phyloP scores from a whole-genome alignment of 2,113 vertebrate genomes.

The Perca fluviatilis region DNA sequence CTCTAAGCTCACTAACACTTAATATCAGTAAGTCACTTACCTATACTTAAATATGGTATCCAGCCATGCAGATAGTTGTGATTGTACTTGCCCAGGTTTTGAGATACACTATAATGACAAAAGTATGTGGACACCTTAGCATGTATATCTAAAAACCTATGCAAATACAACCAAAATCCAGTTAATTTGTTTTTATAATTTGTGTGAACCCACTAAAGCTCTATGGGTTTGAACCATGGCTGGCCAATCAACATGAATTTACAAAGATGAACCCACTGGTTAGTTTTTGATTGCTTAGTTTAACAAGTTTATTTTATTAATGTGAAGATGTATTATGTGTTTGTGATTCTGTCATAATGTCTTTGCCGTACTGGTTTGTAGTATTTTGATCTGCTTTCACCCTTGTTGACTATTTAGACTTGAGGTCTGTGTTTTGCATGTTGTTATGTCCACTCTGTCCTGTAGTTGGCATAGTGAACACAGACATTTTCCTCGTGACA shows the following conservation, averaged over 20 bases:
- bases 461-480: slow-evolving; percentile 30
- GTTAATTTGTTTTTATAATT: not conserved
- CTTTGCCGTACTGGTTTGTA: slow-evolving; percentile 34
- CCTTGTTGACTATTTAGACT: slow-evolving; percentile 30
- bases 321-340: slow-evolving; percentile 30
- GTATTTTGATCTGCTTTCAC: slow-evolving; percentile 28
- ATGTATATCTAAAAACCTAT: not conserved
- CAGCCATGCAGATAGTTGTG: not conserved
- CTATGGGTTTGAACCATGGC: not conserved
- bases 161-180: not conserved
- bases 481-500: slow-evolving; percentile 12
- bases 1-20: not conserved
- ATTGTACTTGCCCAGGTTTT: slow-evolving; percentile 6
- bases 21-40: not conserved
- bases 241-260: not conserved
- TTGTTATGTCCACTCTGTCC: slow-evolving; percentile 17
- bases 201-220: not conserved
- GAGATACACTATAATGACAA: not conserved
- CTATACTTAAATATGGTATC: not conserved
- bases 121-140: not conserved
- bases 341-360: slow-evolving; percentile 23
- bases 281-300: not conserved
- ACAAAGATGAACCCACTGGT: slow-evolving; percentile 16
- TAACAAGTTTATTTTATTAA: slow-evolving; percentile 3
- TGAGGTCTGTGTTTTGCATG: slow-evolving; percentile 49